Evolutionary conservation across 2,797 vertebrate species (phyloP).

Genomic region (Clarias pachynema): DNA sequence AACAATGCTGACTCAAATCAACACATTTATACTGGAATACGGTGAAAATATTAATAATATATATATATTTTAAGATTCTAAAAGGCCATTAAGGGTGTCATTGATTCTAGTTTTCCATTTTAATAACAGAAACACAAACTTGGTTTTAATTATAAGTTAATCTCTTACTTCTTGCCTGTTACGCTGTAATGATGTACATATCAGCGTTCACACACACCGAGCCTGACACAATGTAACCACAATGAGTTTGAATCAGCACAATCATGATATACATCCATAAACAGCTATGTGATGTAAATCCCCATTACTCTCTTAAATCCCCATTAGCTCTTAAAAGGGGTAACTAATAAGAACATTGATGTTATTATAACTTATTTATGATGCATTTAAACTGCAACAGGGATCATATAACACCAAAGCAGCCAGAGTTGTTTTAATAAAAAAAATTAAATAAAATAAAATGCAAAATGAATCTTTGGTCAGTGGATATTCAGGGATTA

Average conservation of each 20-base stretch:
- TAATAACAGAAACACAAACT: constrained; percentile 28
- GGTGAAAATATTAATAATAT: constrained; percentile 1
- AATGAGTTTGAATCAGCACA: constrained; percentile 22
- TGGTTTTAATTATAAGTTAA: not conserved
- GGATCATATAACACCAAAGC: not conserved
- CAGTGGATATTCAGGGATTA: not conserved
- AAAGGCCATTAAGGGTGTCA: constrained; percentile 39
- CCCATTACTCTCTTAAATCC: not conserved
- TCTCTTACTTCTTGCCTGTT: constrained; percentile 10
- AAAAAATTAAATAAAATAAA: not conserved
- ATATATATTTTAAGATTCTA: not conserved
- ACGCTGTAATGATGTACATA: constrained; percentile 3
- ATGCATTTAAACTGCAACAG: not conserved
- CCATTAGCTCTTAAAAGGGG: not conserved
- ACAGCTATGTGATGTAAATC: not conserved
- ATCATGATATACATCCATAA: constrained; percentile 15
- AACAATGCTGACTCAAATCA: constrained; percentile 39
- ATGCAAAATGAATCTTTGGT: constrained; percentile 7
- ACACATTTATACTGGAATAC: constrained; percentile 18
- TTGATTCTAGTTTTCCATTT: not conserved
- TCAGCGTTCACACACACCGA: constrained; percentile 9
- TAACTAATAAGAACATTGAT: not conserved
- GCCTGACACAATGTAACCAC: constrained; percentile 25
- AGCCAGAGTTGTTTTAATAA: not conserved
- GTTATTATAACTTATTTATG: not conserved